phyloP scores from a whole-genome alignment of 2,888 invertebrate genomes.

The Tetragnatha montana region DNA sequence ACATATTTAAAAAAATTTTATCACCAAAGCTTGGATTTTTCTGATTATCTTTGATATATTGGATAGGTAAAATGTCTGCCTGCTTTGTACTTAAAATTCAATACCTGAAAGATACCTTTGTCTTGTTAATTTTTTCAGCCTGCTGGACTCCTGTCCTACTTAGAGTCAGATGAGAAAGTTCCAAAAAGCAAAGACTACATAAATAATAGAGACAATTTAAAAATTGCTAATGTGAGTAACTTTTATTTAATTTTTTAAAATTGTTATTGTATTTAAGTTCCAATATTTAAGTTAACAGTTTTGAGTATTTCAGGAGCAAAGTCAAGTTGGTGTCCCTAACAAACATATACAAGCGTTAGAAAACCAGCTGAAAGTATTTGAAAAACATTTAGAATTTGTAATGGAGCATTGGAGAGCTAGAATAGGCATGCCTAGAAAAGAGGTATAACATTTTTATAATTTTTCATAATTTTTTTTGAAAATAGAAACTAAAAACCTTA shows the following conservation, averaged over 20 bases:
- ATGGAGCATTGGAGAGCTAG: constrained; percentile 85
- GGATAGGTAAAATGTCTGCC: too few relatives aligned
- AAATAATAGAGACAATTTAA: constrained; percentile 89
- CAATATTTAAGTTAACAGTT: background rate
- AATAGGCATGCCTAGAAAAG: constrained; percentile 79
- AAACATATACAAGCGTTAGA: constrained; percentile 67
- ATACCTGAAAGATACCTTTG: background rate
- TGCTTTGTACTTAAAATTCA: too few relatives aligned
- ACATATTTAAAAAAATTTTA: too few relatives aligned
- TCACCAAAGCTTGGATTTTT: too few relatives aligned
- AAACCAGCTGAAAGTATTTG: constrained; percentile 76
- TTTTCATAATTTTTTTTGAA: background rate
- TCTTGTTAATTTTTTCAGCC: constrained; percentile 81
- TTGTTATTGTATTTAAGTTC: background rate
- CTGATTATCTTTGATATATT: too few relatives aligned
- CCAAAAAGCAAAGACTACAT: constrained; percentile 81
- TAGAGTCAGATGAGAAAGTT: constrained; percentile 90
- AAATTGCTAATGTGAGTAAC: constrained; percentile 82
- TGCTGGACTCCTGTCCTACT: constrained; percentile 89
- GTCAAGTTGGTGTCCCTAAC: constrained; percentile 37
- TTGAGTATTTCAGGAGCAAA: constrained; percentile 67
- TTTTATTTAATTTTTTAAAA: background rate
- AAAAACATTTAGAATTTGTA: constrained; percentile 78
- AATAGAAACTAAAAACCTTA: background rate
- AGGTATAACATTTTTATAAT: constrained; percentile 63